Evolutionary conservation across 37 sponge, comb jelly and placozoan species (phyloP), one percentile per base, ranked within the genome.

Genomic region (Aplysina aerophoba): DNA sequence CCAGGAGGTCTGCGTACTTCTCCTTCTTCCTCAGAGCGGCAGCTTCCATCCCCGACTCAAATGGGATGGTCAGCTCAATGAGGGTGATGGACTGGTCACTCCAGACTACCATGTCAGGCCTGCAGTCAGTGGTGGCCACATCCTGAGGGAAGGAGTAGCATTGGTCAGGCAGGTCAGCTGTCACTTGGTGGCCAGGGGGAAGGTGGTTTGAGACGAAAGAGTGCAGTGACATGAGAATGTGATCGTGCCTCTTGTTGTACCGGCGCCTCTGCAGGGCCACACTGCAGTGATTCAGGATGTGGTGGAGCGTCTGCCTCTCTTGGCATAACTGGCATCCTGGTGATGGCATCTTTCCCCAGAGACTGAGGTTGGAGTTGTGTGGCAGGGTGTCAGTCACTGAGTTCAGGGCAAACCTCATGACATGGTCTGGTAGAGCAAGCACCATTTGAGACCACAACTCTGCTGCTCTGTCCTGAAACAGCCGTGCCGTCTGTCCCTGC

Each of bases 321-420:
- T 4, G 27, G 27, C 64, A 62, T 2, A 62, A 13, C 28, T 67
- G 31, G 12, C 64, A 62, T 13, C 11, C 11, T 3, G 64, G 11
- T 62, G 79, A 66, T 11, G 64, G 4, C 28, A 6, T 62, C 28
- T 62, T 65, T 44, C 53, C 62, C 83, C 83, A 82, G 1, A 82
- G n/a, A 24, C 44, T 28, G 36, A 80, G 33, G 60, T 80, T 80
- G 60, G 60, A 38, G 33, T 80, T 80, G 60, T 80, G 81, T 2
- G 81, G 81, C 0, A 80, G 81, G 24, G 81, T 59, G 60, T 80
- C 81, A 30, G 24, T 27, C 33, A 59, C 81, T 3, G 60, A 59
- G 25, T 80, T 80, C 3, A 80, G 81, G 15, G 81, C 81, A 58
- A 80, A 80, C 81, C 57, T 77, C 54, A 77, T 39, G 22, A 41